Evolutionary conservation across 2,888 invertebrate species (phyloP).

Genomic region (Andrena hattorfiana): DNA sequence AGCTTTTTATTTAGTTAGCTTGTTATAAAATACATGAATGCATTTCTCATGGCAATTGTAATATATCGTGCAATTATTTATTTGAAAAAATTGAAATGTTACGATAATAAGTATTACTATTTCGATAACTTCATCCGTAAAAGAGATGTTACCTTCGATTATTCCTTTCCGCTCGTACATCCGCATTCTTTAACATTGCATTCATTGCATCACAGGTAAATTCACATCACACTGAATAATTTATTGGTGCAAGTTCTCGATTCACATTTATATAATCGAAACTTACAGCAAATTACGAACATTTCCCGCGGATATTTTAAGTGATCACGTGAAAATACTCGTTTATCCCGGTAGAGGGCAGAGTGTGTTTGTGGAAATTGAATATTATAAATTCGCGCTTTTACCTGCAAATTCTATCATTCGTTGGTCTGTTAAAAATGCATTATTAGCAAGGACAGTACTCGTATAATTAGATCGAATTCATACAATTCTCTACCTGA

Average conservation of each 20-base stretch:
- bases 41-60: no score
- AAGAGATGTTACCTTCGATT: constrained; percentile 45
- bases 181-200: constrained; percentile 31
- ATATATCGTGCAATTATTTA: no score
- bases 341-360: constrained; percentile 40
- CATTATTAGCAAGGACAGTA: constrained; percentile 33
- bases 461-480: constrained; percentile 22
- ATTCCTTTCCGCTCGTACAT: constrained; percentile 37
- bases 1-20: not conserved
- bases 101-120: not conserved
- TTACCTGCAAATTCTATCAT: constrained; percentile 42
- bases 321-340: constrained; percentile 8
- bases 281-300: constrained; percentile 9
- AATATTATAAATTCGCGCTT: constrained; percentile 50
- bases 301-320: constrained; percentile 43
- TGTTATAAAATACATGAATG: no score
- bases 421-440: constrained; percentile 38
- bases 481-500: constrained; percentile 13
- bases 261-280: constrained; percentile 22
- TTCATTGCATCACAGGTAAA: constrained; percentile 29
- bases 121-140: constrained; percentile 27
- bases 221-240: constrained; percentile 36
- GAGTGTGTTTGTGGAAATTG: constrained; percentile 30
- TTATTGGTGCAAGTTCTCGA: constrained; percentile 11
- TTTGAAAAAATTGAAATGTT: not conserved